A percentile compares a stretch with the other conserved stretches of the same genome.
Conservation (phyloP, 1,140 invertebrate genomes). For the Bombus pyrosoma region DNA sequence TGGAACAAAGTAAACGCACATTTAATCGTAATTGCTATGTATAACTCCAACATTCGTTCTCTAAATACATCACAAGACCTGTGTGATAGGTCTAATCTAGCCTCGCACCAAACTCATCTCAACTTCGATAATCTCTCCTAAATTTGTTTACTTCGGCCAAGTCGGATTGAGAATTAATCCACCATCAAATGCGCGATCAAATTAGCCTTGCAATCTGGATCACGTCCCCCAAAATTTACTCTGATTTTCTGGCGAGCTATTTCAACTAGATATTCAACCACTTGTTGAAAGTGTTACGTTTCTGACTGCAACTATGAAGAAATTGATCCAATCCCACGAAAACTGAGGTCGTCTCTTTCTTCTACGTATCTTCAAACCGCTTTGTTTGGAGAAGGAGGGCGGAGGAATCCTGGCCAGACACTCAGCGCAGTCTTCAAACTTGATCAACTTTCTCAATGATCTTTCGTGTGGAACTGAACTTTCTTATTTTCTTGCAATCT, state of each 20-base stretch:
- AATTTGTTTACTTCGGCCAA: background rate
- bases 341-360: background rate
- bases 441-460: background rate
- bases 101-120: background rate
- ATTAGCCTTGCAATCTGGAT: background rate
- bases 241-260: background rate
- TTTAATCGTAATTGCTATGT: too few relatives aligned
- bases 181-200: background rate
- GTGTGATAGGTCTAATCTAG: background rate
- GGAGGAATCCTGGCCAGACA: background rate
- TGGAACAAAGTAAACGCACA: too few relatives aligned
- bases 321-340: background rate
- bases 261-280: background rate
- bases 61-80: too few relatives aligned
- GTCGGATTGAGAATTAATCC: background rate
- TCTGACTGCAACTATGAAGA: background rate
- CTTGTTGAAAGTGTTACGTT: slow-evolving; percentile 31
- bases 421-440: background rate
- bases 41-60: too few relatives aligned
- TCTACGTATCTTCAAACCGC: too few relatives aligned
- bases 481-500: background rate
- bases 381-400: background rate
- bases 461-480: background rate
- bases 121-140: background rate
- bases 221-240: too few relatives aligned